These are phyloP conservation scores for Plumapathes pennacea DNA, from an alignment of 92 coral and sea anemone species.

Conservation along the genomic window DNA sequence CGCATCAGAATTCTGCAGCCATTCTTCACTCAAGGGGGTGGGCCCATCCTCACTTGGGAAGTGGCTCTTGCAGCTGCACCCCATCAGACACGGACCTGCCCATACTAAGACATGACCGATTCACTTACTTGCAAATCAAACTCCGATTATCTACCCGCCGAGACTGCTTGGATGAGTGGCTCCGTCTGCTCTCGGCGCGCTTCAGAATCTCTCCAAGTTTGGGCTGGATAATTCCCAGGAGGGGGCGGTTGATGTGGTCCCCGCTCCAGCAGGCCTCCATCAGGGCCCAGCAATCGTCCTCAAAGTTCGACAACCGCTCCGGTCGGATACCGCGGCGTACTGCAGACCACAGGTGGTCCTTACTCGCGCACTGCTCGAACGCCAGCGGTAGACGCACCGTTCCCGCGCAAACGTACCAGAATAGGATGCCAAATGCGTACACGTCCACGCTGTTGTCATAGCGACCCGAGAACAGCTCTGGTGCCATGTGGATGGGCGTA, in stretches of 20 bases:
- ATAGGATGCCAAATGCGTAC: constrained; percentile 94
- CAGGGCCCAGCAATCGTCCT: constrained; percentile 90
- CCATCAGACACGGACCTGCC: no score
- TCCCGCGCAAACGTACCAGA: constrained; percentile 99
- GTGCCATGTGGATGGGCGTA: constrained; percentile 99
- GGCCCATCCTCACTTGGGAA: no score
- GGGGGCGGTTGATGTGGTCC: constrained; percentile 80
- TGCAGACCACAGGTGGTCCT: constrained; percentile 96
- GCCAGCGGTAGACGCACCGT: constrained; percentile 92
- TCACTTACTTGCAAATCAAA: no score
- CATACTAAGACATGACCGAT: no score
- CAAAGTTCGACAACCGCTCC: constrained; percentile 86
- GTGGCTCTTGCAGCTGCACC: no score
- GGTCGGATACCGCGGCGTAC: constrained; percentile 97
- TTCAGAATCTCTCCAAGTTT: constrained; percentile 57
- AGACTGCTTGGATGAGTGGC: constrained; percentile 34
- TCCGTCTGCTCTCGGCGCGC: constrained; percentile 62
- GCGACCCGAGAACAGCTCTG: constrained; percentile 96
- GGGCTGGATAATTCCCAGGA: constrained; percentile 84
- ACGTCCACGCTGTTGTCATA: constrained; percentile 99
- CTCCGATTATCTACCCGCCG: constrained; percentile 40
- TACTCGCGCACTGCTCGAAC: constrained; percentile 97
- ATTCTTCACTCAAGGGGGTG: no score
- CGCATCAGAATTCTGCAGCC: no score
- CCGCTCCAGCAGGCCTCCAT: constrained; percentile 99